These are phyloP conservation scores for Peromyscus maniculatus DNA, from an alignment of 2,113 vertebrate genomes.

Conservation along the genomic window DNA sequence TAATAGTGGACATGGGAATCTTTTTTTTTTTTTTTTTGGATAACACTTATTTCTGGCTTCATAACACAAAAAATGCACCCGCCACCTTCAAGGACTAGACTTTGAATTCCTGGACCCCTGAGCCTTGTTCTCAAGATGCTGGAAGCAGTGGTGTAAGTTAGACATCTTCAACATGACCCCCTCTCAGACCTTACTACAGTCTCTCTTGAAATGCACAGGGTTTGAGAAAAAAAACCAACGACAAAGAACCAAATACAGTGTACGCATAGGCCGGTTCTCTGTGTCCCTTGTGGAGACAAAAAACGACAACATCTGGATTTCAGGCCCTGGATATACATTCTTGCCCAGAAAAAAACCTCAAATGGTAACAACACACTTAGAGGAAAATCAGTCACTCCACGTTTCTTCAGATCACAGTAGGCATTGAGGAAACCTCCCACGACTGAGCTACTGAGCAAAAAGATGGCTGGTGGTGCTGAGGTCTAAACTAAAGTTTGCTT, in stretches of 20 bases:
- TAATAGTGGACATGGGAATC: background rate
- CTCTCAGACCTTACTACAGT: background rate
- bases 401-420: background rate
- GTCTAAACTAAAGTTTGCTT: background rate
- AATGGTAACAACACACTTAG: background rate
- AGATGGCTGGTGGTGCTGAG: background rate
- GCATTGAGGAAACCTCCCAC: background rate
- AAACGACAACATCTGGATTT: background rate
- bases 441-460: background rate
- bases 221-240: constrained; percentile 39
- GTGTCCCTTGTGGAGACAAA: background rate
- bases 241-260: background rate
- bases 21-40: background rate
- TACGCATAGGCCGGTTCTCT: background rate
- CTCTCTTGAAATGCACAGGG: background rate
- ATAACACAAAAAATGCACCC: background rate
- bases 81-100: background rate
- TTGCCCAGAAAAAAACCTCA: background rate
- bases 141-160: background rate
- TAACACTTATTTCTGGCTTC: constrained; percentile 20
- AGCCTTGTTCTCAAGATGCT: background rate
- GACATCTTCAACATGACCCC: background rate
- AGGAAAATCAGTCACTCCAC: constrained; percentile 4
- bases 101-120: background rate
- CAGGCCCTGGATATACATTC: background rate